Percentiles rank a stretch among this genome's conserved stretches.
phyloP scores from a whole-genome alignment of 2,888 invertebrate genomes.

The Willowsia nigromaculata region DNA sequence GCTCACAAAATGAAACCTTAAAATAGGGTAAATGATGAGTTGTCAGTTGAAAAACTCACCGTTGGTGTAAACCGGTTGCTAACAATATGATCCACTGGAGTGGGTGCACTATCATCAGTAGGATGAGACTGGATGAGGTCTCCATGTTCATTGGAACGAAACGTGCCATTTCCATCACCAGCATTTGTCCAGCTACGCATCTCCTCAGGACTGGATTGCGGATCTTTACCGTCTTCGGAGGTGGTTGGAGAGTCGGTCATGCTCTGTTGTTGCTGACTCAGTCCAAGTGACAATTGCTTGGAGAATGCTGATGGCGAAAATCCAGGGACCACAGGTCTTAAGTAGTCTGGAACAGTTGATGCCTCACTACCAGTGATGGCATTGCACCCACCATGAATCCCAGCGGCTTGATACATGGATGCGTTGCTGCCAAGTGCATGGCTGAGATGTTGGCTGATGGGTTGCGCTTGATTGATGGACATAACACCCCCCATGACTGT shows the following conservation, averaged over 20 bases:
- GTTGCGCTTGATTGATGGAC: conserved; percentile 43
- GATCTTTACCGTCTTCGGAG: conserved; percentile 38
- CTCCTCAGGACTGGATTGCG: conserved; percentile 34
- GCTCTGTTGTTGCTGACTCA: neutral
- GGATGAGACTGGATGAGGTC: conserved; percentile 17
- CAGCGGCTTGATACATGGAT: conserved; percentile 28
- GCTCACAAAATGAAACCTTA: neutral
- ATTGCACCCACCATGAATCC: conserved; percentile 19
- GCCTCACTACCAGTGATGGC: conserved; percentile 11
- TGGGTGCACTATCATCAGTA: conserved; percentile 67
- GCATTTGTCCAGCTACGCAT: conserved; percentile 40
- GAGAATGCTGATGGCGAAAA: conserved; percentile 32
- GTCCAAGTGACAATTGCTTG: conserved; percentile 51
- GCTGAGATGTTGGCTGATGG: conserved; percentile 30
- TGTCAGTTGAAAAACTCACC: conserved; percentile 30
- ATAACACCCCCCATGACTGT: conserved; percentile 59
- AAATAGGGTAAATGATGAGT: neutral
- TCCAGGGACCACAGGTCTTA: conserved; percentile 45
- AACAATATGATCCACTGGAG: conserved; percentile 66
- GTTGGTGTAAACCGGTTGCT: conserved; percentile 48
- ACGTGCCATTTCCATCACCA: neutral
- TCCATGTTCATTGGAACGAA: conserved; percentile 3
- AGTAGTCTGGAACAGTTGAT: conserved; percentile 37
- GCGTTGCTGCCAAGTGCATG: conserved; percentile 28
- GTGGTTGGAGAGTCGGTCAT: conserved; percentile 29